Conservation (phyloP, 2,888 invertebrate species). For the Sclerodermus sp. region DNA sequence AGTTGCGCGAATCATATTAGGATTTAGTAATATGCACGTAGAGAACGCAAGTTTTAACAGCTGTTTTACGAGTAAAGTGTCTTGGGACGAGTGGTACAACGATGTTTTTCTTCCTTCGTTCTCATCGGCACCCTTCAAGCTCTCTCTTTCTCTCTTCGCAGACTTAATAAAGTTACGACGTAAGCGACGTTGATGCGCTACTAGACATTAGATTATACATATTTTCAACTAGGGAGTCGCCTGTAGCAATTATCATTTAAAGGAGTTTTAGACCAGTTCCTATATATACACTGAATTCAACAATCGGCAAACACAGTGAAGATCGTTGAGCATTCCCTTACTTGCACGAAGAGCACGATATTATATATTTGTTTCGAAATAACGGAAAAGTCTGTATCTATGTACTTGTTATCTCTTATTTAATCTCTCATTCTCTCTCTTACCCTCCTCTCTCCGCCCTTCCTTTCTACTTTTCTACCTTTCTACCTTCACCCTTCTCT, state of each 20-base stretch:
- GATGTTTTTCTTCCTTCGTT: not conserved
- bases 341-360: constrained; percentile 9
- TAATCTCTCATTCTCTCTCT: too few species aligned
- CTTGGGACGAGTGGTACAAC: constrained; percentile 14
- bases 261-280: constrained; percentile 34
- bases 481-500: not conserved
- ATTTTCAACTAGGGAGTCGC: constrained; percentile 26
- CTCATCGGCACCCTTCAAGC: constrained; percentile 10
- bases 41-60: constrained; percentile 3
- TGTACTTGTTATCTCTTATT: too few species aligned
- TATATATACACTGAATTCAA: constrained; percentile 44
- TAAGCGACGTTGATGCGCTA: constrained; percentile 42
- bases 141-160: constrained; percentile 3
- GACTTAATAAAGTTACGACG: constrained; percentile 39
- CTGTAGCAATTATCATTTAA: constrained; percentile 27
- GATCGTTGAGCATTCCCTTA: constrained; percentile 30
- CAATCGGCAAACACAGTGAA: constrained; percentile 24
- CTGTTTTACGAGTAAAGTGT: constrained; percentile 11
- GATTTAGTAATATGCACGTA: not conserved
- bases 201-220: constrained; percentile 36
- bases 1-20: not conserved
- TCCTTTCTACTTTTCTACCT: too few species aligned
- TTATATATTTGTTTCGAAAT: too few species aligned
- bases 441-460: too few species aligned
- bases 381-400: too few species aligned